Percentiles rank a stretch among this genome's conserved stretches.
These are phyloP conservation scores for Eumacrocentrus americanus DNA, from an alignment of 2,888 invertebrate species.

Conservation along the genomic window DNA sequence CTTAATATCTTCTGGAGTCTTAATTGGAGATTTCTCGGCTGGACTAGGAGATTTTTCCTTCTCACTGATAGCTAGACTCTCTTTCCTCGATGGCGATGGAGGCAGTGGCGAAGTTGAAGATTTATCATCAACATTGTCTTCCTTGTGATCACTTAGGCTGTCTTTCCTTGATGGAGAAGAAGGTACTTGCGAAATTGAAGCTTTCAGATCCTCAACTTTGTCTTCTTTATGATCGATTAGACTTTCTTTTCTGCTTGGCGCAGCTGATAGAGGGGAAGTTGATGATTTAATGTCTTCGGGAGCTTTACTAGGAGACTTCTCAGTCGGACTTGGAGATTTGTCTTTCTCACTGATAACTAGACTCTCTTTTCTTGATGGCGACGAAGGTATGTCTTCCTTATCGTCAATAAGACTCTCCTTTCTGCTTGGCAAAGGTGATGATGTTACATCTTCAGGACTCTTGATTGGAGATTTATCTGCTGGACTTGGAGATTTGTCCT, in stretches of 20 bases:
- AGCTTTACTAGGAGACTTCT: neutral
- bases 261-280: neutral
- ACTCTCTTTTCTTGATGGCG: constrained; percentile 22
- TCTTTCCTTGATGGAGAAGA: constrained; percentile 3
- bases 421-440: neutral
- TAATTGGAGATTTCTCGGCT: neutral
- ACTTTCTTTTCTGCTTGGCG: neutral
- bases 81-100: constrained; percentile 31
- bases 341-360: constrained; percentile 12
- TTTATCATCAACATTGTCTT: constrained; percentile 3
- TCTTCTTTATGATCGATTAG: neutral
- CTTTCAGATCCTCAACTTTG: neutral
- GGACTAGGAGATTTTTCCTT: constrained; percentile 15
- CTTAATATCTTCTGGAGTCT: neutral
- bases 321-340: neutral
- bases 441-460: neutral
- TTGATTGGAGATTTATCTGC: neutral
- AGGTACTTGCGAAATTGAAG: constrained; percentile 33
- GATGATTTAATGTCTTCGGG: neutral
- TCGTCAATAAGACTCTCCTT: constrained; percentile 8
- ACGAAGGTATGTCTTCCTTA: too few species aligned
- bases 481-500: neutral
- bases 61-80: constrained; percentile 9
- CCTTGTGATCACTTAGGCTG: constrained; percentile 5
- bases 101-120: constrained; percentile 24